Conservation (phyloP, 1,140 invertebrate genomes). For the Teleogryllus occipitalis region DNA sequence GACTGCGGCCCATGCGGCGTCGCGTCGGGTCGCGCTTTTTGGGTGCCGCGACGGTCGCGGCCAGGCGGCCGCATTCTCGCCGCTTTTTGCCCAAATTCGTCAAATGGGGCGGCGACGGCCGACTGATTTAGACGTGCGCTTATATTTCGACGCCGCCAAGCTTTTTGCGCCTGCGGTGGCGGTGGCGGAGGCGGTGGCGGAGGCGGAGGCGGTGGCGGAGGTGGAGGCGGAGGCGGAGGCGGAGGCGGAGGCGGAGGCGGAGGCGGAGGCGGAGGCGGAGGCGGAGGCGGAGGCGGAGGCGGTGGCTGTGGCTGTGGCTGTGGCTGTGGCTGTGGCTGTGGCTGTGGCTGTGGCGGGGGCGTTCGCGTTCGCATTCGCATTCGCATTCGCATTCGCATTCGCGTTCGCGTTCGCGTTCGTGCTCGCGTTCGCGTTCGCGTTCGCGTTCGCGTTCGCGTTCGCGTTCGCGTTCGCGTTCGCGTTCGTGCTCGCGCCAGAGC, state of each 20-base stretch:
- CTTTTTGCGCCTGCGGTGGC: background rate
- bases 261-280: too few species aligned
- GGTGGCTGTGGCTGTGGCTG: background rate
- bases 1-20: too few species aligned
- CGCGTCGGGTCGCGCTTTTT: background rate
- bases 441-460: too few species aligned
- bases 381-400: too few species aligned
- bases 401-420: too few species aligned
- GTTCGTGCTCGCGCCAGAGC: too few species aligned
- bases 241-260: background rate
- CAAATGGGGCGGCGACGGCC: background rate
- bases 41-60: background rate
- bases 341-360: too few species aligned
- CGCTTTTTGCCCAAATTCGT: slow-evolving; percentile 3
- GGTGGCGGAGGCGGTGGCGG: too few species aligned
- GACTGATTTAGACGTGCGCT: background rate
- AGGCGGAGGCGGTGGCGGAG: background rate
- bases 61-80: background rate
- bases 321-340: background rate
- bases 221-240: background rate
- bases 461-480: too few species aligned
- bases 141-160: background rate
- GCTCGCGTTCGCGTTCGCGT: too few species aligned
- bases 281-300: background rate
- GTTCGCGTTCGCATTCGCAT: too few species aligned